Evolutionary conservation across 1,140 invertebrate species (phyloP), one percentile per base, ranked within the genome.

Genomic region (Bemisia tabaci): DNA sequence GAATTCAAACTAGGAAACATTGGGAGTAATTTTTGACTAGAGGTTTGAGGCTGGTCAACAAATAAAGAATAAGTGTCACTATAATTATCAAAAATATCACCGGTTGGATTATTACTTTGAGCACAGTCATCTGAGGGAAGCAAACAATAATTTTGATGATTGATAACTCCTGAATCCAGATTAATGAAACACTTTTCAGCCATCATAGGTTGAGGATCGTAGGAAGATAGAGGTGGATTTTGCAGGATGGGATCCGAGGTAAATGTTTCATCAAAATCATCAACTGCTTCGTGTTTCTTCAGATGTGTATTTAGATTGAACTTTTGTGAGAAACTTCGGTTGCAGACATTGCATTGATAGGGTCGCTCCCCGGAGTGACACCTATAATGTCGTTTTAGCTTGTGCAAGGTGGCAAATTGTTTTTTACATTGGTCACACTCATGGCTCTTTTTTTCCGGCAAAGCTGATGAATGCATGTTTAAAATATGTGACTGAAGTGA

Each of bases 371-470:
- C 33, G 17, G 33, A 48, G 33, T 48, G 33, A 48, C 33, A 48
- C 5, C 33, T 5, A 48, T 48, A 48, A 48, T 48, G 33, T 48
- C 33, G 5, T 17, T 17, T 5, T 48, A 48, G 17, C 33, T 48
- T 48, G 17, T 48, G 33, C 33, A 48, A 5, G 33, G 33, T 48
- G 5, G 33, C 33, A 48, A 64, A 64, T 33, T 64, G 26, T 33
- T 64, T 64, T 22, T 64, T n/a, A 64, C 58, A 60, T 33, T 25
- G n/a, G 11, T 65, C 60, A 59, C 65, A 60, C 21, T 65, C 60
- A 59, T 65, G 27, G 22, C 26, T 60, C 1, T 26, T 22, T 5
- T 23, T 26, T 12, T 26, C 58, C 5, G 2, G 1, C n/a, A 60
- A 48, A 26, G 17, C 48, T 60, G 23, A 26, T 17, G 26, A 62